Base-by-base conservation (phyloP, 1,140 invertebrate genomes). In the Lucilia cuprina region DNA sequence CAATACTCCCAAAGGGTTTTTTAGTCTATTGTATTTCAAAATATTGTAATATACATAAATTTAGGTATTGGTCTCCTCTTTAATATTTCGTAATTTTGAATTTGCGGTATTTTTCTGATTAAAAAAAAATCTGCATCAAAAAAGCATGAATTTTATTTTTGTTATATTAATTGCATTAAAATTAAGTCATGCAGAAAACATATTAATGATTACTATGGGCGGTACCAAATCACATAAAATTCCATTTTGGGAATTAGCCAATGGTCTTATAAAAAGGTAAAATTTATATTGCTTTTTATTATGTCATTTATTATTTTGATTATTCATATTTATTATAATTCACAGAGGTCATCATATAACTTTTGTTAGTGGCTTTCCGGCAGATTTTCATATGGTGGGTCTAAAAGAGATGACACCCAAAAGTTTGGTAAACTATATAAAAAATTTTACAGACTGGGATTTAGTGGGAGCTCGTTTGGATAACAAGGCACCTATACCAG, bases 201-300 rank as follows among this genome's bases (percentile, higher is more conserved):
- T 91, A 82, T 60, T 91, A 50, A 91, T 91, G 94, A 93, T 95
- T 80, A 96, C 95, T 2, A 94, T 96, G 94, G 95, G 95, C 0
- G 95, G 95, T 34, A 96, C 95, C n/a, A 95, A 95, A 88, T 96
- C 95, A 65, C 95, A 96, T 86, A 96, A 96, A 88, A 95, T 96
- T 89, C 95, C 95, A 0, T 96, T 96, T 88, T 95, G 92, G 94
- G 95, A 93, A 88, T 90, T 93, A 86, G 93, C 92, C n/a, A 93
- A 92, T 91, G 94, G 93, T 85, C 91, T 93, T 13, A 93, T 93
- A 85, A 88, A 90, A 84, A 93, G 93, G 93, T 93, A 87, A 85
- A 85, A 7, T 84, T 85, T 49, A 13, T 86, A 74, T 84, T 86
- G 93, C n/a, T n/a, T n/a, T n/a, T n/a, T n/a, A n/a, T n/a, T n/a